Evolutionary conservation across 1,140 invertebrate species (phyloP).

Genomic region (Sitobion miscanthi): DNA sequence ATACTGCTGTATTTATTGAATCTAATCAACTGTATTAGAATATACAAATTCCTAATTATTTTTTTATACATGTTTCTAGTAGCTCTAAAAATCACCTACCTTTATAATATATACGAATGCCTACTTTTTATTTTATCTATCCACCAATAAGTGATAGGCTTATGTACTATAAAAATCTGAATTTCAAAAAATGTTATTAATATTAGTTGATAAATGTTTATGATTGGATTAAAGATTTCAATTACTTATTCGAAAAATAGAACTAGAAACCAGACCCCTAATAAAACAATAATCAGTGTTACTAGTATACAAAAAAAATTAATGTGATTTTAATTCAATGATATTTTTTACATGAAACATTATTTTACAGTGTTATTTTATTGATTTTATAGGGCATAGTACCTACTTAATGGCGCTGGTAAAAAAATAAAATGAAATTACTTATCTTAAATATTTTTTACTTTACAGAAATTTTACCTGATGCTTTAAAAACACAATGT

Average conservation of each 20-base stretch:
- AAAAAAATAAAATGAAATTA: background rate
- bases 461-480: constrained; percentile 60
- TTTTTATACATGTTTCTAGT: background rate
- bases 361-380: background rate
- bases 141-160: background rate
- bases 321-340: background rate
- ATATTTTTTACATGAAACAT: background rate
- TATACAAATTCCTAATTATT: background rate
- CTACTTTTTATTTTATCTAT: background rate
- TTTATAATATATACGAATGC: background rate
- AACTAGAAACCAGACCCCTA: background rate
- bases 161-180: background rate
- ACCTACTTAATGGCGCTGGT: background rate
- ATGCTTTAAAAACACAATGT: constrained; percentile 71
- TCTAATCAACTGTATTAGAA: background rate
- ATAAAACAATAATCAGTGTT: background rate
- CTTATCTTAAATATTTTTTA: constrained; percentile 18
- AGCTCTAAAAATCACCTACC: background rate
- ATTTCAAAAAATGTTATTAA: background rate
- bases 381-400: background rate
- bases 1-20: background rate
- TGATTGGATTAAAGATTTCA: background rate
- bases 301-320: background rate
- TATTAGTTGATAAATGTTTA: background rate
- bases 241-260: background rate